phyloP scores from a whole-genome alignment of 2,797 vertebrate species.

The Chanos chanos region DNA sequence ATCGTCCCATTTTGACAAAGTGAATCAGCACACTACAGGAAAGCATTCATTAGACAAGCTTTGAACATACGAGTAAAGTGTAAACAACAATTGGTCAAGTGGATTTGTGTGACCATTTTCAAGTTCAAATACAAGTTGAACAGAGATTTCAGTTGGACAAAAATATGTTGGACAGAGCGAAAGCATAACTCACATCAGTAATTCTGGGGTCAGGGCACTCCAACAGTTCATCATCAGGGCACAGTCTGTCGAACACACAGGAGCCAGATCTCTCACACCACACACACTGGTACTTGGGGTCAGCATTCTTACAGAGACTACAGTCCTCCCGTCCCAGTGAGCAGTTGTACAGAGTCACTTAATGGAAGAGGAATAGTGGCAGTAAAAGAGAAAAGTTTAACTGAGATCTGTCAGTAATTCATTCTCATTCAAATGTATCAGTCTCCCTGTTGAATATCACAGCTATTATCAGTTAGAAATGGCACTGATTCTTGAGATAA shows the following conservation, averaged over 20 bases:
- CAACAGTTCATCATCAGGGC: slow-evolving; percentile 49
- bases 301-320: slow-evolving; percentile 87
- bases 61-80: too few relatives aligned
- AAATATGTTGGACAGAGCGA: background rate
- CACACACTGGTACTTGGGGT: slow-evolving; percentile 76
- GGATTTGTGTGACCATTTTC: too few relatives aligned
- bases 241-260: slow-evolving; percentile 81
- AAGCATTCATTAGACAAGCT: too few relatives aligned
- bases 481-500: too few relatives aligned
- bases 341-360: slow-evolving; percentile 95
- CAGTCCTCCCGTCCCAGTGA: slow-evolving; percentile 89
- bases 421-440: too few relatives aligned
- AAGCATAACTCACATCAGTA: slow-evolving; percentile 70
- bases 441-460: too few relatives aligned
- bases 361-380: background rate
- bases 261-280: slow-evolving; percentile 80
- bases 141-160: too few relatives aligned
- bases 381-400: background rate
- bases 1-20: too few relatives aligned
- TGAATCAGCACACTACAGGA: too few relatives aligned
- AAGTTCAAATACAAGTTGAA: too few relatives aligned
- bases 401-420: background rate
- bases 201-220: slow-evolving; percentile 82
- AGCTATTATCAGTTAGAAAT: too few relatives aligned
- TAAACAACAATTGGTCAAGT: too few relatives aligned